Conservation (phyloP, 2,797 vertebrate species). For the Florisuga fusca region DNA sequence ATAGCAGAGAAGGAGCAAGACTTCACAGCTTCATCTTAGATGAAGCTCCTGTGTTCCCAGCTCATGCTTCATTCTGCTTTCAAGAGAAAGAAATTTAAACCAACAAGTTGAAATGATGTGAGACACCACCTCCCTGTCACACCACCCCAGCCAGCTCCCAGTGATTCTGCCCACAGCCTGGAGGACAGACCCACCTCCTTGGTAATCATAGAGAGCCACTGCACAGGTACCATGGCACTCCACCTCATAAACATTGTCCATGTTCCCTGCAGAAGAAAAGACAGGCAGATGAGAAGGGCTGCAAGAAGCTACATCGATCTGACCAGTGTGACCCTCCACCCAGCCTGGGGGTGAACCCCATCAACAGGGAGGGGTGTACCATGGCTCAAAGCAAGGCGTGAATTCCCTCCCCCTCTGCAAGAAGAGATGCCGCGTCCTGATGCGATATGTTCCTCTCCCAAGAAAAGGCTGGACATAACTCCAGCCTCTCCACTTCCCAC, state of each 20-base stretch:
- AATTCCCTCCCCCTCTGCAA: neutral
- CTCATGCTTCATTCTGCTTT: neutral
- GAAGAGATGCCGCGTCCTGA: neutral
- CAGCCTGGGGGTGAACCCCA: neutral
- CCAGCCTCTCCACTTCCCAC: neutral
- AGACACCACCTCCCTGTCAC: neutral
- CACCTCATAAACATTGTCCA: neutral
- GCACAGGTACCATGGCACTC: slow-evolving; percentile 71
- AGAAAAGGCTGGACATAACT: neutral
- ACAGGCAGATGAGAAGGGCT: neutral
- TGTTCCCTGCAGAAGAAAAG: neutral
- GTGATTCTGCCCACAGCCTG: neutral
- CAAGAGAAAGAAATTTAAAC: neutral
- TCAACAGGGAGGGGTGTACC: neutral
- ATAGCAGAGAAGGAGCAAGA: neutral
- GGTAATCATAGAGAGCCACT: slow-evolving; percentile 90
- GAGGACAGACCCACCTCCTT: slow-evolving; percentile 85
- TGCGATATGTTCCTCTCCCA: neutral
- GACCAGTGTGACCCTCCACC: neutral
- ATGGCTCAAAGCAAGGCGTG: neutral
- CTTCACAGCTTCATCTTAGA: neutral
- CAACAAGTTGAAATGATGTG: neutral
- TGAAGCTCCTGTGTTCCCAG: neutral
- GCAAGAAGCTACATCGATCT: neutral
- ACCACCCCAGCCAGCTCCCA: neutral